phyloP scores from a whole-genome alignment of 2,888 invertebrate genomes.

The Stegophylla sp. region DNA sequence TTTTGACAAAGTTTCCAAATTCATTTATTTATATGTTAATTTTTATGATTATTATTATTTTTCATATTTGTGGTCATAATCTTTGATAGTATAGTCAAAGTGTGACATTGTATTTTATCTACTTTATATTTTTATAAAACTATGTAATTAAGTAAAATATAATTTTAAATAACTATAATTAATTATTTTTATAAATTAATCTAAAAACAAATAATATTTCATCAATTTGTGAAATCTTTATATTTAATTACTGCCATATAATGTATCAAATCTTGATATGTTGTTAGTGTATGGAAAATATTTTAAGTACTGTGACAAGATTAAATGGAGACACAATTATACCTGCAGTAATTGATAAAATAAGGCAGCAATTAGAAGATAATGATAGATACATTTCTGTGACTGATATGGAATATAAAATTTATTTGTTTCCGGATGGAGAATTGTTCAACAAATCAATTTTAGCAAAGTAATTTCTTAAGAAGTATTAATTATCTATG shows the following conservation, averaged over 20 bases:
- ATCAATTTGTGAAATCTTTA: neutral
- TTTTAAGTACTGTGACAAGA: conserved; percentile 74
- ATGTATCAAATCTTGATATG: conserved; percentile 41
- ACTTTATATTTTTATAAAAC: too few species aligned
- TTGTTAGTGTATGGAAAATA: conserved; percentile 73
- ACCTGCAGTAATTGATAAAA: conserved; percentile 71
- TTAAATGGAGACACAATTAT: conserved; percentile 73
- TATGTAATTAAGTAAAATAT: neutral
- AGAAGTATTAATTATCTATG: neutral
- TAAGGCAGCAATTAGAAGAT: conserved; percentile 72
- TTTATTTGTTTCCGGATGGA: conserved; percentile 84
- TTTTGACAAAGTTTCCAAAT: too few species aligned
- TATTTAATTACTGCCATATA: neutral
- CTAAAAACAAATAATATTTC: too few species aligned
- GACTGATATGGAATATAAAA: conserved; percentile 80
- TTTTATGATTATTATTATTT: too few species aligned
- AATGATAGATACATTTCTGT: conserved; percentile 73
- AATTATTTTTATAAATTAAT: too few species aligned
- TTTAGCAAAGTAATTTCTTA: conserved; percentile 61
- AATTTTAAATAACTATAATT: neutral
- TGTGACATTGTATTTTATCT: too few species aligned
- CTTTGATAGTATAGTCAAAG: too few species aligned
- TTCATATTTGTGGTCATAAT: too few species aligned
- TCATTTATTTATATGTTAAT: too few species aligned
- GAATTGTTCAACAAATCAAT: conserved; percentile 83